Evolutionary conservation across 1,140 invertebrate genomes (phyloP).

Genomic region (Varroa destructor): DNA sequence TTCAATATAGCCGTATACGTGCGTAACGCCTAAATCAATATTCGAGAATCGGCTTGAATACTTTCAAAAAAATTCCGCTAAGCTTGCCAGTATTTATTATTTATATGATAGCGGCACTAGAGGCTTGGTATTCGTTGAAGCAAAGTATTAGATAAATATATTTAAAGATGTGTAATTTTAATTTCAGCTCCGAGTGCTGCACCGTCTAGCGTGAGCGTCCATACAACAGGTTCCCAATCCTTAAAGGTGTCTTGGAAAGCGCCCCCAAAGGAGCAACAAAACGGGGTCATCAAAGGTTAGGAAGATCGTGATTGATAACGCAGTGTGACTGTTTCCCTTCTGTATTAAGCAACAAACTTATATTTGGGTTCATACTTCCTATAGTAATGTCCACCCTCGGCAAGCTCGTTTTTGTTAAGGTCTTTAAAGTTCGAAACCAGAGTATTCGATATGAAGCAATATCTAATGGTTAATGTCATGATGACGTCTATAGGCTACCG

Average conservation of each 20-base stretch:
- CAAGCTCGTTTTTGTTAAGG: too few species aligned
- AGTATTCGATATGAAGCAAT: too few species aligned
- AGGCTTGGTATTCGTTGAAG: too few species aligned
- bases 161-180: not conserved
- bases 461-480: too few species aligned
- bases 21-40: too few species aligned
- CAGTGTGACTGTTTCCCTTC: not conserved
- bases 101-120: too few species aligned
- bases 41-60: too few species aligned
- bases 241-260: conserved; percentile 41
- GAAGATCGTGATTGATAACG: not conserved
- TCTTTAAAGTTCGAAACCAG: too few species aligned
- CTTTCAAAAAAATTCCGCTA: too few species aligned
- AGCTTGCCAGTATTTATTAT: too few species aligned
- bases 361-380: not conserved
- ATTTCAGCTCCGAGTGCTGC: conserved; percentile 13
- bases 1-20: too few species aligned
- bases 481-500: conserved; percentile 6
- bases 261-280: conserved; percentile 28
- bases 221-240: conserved; percentile 39
- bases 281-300: conserved; percentile 16
- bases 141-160: too few species aligned
- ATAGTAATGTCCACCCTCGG: not conserved
- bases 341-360: not conserved
- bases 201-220: conserved; percentile 9